Evolutionary conservation across 2,797 vertebrate genomes (phyloP), one percentile per base, ranked within the genome.

Genomic region (Syngnathus acus): DNA sequence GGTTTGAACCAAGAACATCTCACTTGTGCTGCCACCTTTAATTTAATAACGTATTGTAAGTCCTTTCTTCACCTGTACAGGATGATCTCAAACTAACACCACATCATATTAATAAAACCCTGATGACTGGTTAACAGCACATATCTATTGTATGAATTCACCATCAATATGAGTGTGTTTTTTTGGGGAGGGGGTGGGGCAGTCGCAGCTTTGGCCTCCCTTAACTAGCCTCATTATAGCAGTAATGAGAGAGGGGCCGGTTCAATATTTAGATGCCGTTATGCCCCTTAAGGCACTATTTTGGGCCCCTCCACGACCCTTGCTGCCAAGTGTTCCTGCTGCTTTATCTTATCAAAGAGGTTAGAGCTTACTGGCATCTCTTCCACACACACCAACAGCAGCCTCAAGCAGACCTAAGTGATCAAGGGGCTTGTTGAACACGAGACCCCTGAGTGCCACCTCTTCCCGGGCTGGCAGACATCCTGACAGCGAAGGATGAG

Each of bases 241-340:
- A n/a, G 55, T 86, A 87, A 87, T 78, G 85, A 87, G 83, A 78
- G 67, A 61, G 76, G 72, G 76, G 59, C 73, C 74, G 70, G 66
- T 67, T 68, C 80, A 89, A 88, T 88, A 87, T 90, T 89, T 86
- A 90, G 87, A 84, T 62, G 68, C 40, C 23, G 65, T 9, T 72
- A 65, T 9, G 65, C 66, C 74, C 82, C 84, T 72, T 68, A 78
- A 79, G 78, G 77, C 75, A 76, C 82, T 50, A 65, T 70, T 71
- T 72, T 77, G 71, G 78, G 82, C 72, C 78, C 79, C 74, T 74
- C 66, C 68, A 65, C 17, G 68, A 80, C 82, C 80, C 75, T 81
- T 88, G 88, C 71, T 1, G 45, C 68, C 80, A 77, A 72, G 69
- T 63, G 32, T 74, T 70, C 68, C 69, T 69, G 62, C 67, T 73